Conservation (phyloP, 1,140 invertebrate genomes). For the Lasioglossum baleicum region DNA sequence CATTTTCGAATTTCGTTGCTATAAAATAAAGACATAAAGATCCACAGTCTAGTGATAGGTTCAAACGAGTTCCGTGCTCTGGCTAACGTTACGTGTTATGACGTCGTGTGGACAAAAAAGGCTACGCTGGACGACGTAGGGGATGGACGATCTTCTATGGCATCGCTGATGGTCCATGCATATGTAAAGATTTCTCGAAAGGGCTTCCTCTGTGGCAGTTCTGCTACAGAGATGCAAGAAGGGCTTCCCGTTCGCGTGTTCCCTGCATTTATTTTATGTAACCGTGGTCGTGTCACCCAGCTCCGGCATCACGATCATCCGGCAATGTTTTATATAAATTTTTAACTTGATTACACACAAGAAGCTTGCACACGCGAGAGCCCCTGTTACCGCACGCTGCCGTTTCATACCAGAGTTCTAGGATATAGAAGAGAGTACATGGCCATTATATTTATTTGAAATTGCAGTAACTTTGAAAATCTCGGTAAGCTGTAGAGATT, state of each 20-base stretch:
- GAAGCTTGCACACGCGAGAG: slow-evolving; percentile 63
- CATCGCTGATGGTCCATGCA: slow-evolving; percentile 75
- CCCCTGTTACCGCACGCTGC: slow-evolving; percentile 17
- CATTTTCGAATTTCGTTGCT: no score
- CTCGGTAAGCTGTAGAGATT: no score
- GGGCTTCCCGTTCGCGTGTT: slow-evolving; percentile 63
- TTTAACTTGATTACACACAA: slow-evolving; percentile 75
- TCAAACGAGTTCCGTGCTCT: not conserved
- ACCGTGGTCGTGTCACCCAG: slow-evolving; percentile 69
- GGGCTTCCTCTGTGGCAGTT: slow-evolving; percentile 68
- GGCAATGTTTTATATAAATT: slow-evolving; percentile 76
- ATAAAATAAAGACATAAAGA: no score
- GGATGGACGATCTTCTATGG: slow-evolving; percentile 66
- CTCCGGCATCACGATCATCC: slow-evolving; percentile 56
- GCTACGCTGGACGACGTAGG: slow-evolving; percentile 3
- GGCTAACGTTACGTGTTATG: slow-evolving; percentile 47
- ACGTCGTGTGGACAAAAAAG: slow-evolving; percentile 29
- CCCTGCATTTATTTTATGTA: slow-evolving; percentile 73
- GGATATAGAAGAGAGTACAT: no score
- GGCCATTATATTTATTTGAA: no score
- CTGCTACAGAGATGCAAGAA: slow-evolving; percentile 41
- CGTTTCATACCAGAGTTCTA: not conserved
- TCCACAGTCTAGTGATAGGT: no score
- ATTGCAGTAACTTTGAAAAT: no score
- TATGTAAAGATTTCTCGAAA: slow-evolving; percentile 73